These are phyloP conservation scores for Mesembrinibis cayennensis DNA, from an alignment of 2,113 vertebrate species.

Conservation along the genomic window DNA sequence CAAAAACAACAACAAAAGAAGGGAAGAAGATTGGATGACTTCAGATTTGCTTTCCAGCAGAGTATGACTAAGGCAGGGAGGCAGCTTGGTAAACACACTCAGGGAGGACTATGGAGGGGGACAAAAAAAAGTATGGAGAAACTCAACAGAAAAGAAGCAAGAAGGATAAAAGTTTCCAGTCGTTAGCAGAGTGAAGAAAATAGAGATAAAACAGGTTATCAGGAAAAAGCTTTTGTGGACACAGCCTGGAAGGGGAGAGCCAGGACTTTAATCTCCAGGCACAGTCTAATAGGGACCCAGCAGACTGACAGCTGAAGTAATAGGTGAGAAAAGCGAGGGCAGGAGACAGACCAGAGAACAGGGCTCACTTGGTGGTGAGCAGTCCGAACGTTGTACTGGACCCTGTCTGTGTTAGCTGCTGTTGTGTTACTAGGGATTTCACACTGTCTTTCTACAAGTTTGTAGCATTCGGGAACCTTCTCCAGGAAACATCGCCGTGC, in stretches of 20 bases:
- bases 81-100: background rate
- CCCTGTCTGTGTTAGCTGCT: background rate
- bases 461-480: background rate
- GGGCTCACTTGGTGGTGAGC: background rate
- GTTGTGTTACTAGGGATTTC: background rate
- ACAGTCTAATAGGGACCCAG: background rate
- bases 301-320: background rate
- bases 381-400: background rate
- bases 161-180: background rate
- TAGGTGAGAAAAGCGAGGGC: background rate
- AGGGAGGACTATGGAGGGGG: background rate
- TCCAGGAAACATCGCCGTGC: background rate
- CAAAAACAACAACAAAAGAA: conserved; percentile 25
- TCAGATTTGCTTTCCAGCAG: conserved; percentile 23
- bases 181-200: background rate
- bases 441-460: background rate
- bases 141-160: background rate
- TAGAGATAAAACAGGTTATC: background rate
- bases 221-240: background rate
- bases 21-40: background rate
- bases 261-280: background rate
- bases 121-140: background rate
- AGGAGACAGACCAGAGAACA: background rate
- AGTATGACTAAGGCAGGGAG: background rate
- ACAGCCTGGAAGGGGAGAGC: background rate